phyloP scores from a whole-genome alignment of 2,113 vertebrate species.

The Pardalotus punctatus region DNA sequence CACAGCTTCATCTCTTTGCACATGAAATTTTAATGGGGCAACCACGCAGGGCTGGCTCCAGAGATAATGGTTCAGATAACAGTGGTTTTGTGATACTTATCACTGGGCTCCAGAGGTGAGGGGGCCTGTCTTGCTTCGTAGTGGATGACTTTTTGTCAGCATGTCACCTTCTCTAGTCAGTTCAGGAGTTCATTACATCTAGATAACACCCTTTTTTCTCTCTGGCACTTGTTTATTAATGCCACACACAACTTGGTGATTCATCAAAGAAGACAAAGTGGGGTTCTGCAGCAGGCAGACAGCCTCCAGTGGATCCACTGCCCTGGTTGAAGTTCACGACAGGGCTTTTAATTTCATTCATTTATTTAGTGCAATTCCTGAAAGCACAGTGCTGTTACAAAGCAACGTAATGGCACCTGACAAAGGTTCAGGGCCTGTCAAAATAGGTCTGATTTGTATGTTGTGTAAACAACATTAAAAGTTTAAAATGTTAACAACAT shows the following conservation, averaged over 20 bases:
- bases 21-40: neutral
- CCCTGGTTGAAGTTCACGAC: neutral
- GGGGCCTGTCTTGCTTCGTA: neutral
- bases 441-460: neutral
- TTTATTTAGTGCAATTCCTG: constrained; percentile 30
- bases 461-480: neutral
- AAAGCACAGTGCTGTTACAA: constrained; percentile 33
- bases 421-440: constrained; percentile 1
- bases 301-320: constrained; percentile 20
- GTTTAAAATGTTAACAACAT: neutral
- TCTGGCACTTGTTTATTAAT: constrained; percentile 63
- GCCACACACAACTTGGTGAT: neutral
- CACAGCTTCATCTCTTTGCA: neutral
- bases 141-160: constrained; percentile 52
- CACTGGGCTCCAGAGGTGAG: neutral
- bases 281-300: constrained; percentile 42
- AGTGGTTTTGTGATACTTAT: neutral
- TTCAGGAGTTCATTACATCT: constrained; percentile 65
- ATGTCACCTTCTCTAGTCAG: neutral
- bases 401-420: neutral
- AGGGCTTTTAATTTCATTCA: neutral
- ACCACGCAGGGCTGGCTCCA: neutral
- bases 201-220: constrained; percentile 26
- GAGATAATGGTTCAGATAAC: neutral
- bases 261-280: constrained; percentile 31